Base-by-base conservation (phyloP, 2,888 invertebrate genomes). In the Willowsia nigromaculata region DNA sequence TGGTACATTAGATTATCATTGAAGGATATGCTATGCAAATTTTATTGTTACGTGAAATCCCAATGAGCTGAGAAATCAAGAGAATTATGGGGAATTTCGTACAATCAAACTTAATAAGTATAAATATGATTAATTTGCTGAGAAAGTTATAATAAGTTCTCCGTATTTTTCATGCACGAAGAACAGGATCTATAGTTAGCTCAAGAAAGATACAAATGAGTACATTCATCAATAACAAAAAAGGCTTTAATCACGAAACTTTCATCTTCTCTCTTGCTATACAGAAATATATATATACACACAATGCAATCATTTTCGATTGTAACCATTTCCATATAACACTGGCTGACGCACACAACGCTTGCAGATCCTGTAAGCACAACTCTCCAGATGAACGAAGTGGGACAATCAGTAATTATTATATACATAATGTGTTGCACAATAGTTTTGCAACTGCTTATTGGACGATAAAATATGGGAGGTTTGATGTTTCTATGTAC, bases 121-220 rank as follows among this genome's bases (percentile, higher is more conserved):
- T 65, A 33, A 65, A 65, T 65, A 5, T 65, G 33, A 80, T 80
- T 80, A 37, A 40, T 30, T 59, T 37, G 59, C 56, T 80, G 56
- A 37, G 30, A 71, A 71, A 71, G 80, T 59, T 59, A 37, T 80
- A 80, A 80, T 59, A 80, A 80, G 59, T 80, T 80, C 80, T 37
- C 3, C 33, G 37, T 59, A 80, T 33, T 56, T 59, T 18, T n/a
- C 22, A 25, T 27, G 25, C 13, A 11, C 2, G 27, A 59, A 27
- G 3, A 15, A 65, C 33, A 59, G 18, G 18, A 9, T 40, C 40
- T 18, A 50, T n/a, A 18, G 2, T 47, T 13, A 13, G 47, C 2
- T 9, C 15, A 47, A 7, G 2, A 47, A 7, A 2, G 47, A 13
- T 47, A 7, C 22, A 18, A 25, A 27, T 59, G 27, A 59, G 27